phyloP scores from a whole-genome alignment of 2,113 vertebrate species.

The Phalacrocorax brasilianus region DNA sequence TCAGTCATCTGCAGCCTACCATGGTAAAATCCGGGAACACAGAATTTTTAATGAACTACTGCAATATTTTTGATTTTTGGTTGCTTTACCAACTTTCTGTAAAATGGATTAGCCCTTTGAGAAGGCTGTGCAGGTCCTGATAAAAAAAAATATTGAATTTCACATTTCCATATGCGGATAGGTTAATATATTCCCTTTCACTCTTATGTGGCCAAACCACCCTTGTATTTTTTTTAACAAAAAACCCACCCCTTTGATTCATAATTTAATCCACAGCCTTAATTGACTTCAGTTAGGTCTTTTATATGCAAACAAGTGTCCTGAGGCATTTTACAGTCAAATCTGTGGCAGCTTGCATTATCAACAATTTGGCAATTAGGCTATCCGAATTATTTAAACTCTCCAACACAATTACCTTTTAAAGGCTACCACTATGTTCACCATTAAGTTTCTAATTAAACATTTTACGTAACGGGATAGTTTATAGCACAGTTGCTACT shows the following conservation, averaged over 20 bases:
- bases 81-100: background rate
- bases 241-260: background rate
- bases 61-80: background rate
- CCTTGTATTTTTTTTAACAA: slow-evolving; percentile 18
- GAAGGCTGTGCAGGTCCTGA: background rate
- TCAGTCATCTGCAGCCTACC: background rate
- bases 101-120: background rate
- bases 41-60: background rate
- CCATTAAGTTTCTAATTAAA: slow-evolving; percentile 73
- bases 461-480: slow-evolving; percentile 54
- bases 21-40: background rate
- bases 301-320: slow-evolving; percentile 68
- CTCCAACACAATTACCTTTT: slow-evolving; percentile 67
- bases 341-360: slow-evolving; percentile 47
- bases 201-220: background rate
- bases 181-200: background rate
- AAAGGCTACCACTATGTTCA: slow-evolving; percentile 62
- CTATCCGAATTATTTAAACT: slow-evolving; percentile 68
- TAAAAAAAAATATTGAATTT: background rate
- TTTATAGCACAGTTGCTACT: slow-evolving; percentile 49
- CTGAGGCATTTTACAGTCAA: slow-evolving; percentile 49
- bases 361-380: slow-evolving; percentile 67
- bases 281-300: slow-evolving; percentile 54
- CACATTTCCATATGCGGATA: background rate
- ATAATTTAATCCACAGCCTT: slow-evolving; percentile 41